Evolutionary conservation across 2,888 invertebrate species (phyloP).

Genomic region (Philhelius pedissequus): DNA sequence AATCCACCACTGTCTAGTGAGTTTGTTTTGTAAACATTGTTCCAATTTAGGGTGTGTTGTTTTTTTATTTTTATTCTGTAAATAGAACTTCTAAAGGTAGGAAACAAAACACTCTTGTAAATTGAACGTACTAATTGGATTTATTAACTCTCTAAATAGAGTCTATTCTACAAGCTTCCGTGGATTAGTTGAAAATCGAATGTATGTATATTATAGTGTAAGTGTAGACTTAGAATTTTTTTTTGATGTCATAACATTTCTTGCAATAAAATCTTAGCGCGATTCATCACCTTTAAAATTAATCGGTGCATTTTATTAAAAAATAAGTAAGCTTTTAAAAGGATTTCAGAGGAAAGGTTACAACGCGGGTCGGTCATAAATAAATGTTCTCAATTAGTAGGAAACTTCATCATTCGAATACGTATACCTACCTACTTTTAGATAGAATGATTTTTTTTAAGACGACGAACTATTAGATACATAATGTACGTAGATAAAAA

Average conservation of each 20-base stretch:
- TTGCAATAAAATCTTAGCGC: constrained; percentile 6
- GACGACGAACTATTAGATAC: not conserved
- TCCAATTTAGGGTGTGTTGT: constrained; percentile 8
- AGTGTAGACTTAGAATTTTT: not conserved
- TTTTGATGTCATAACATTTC: not conserved
- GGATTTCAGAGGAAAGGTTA: not conserved
- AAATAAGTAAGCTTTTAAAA: not conserved
- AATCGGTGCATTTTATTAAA: not conserved
- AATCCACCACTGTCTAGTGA: not conserved
- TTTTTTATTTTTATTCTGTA: not conserved
- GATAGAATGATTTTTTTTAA: constrained; percentile 21
- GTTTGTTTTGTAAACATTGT: not conserved
- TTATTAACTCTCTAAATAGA: constrained; percentile 1
- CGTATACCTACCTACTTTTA: not conserved
- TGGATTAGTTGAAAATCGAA: constrained; percentile 41
- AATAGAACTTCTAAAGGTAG: constrained; percentile 6
- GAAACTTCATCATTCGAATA: not conserved
- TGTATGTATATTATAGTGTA: not conserved
- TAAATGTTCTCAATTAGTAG: not conserved
- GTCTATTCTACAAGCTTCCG: not conserved
- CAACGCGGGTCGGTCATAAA: constrained; percentile 4
- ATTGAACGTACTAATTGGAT: constrained; percentile 55
- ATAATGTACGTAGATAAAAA: too few species aligned
- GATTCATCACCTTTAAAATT: constrained; percentile 14
- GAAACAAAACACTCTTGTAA: constrained; percentile 2